These are phyloP conservation scores for Dinoponera quadriceps DNA, from an alignment of 1,140 invertebrate genomes.

Conservation along the genomic window DNA sequence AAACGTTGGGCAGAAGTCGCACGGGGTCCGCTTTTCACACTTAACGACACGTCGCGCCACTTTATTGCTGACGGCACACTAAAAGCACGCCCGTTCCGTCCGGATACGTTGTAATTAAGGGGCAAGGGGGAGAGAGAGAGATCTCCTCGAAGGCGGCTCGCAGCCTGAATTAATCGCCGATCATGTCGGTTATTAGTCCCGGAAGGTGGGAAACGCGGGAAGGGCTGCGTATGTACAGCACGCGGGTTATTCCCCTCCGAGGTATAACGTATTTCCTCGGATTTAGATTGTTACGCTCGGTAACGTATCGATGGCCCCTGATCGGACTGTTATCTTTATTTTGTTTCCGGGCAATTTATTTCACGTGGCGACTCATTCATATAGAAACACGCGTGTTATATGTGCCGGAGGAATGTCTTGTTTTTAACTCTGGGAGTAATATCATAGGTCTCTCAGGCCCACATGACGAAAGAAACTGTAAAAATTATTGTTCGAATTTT, in stretches of 20 bases:
- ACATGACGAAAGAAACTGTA: no score
- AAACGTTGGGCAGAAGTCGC: slow-evolving; percentile 24
- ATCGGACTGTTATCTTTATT: neutral
- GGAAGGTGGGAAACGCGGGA: neutral
- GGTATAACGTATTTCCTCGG: neutral
- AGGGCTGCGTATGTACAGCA: neutral
- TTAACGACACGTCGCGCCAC: slow-evolving; percentile 29
- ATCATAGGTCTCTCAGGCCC: no score
- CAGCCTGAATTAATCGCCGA: slow-evolving; percentile 45
- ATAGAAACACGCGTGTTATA: neutral
- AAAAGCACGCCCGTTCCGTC: slow-evolving; percentile 5
- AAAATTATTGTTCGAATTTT: no score
- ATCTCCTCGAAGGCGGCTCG: slow-evolving; percentile 19
- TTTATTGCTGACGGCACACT: slow-evolving; percentile 38
- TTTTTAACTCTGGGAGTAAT: no score
- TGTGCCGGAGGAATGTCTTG: no score
- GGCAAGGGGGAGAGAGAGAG: neutral
- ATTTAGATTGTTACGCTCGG: neutral
- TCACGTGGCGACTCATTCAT: neutral
- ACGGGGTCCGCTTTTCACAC: slow-evolving; percentile 30
- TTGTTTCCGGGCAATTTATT: neutral
- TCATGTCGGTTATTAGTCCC: slow-evolving; percentile 34
- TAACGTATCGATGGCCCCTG: neutral
- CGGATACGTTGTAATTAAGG: slow-evolving; percentile 43
- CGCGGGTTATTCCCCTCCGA: neutral